Evolutionary conservation across 2,888 invertebrate species (phyloP), one percentile per base, ranked within the genome.

Genomic region (Himalopsyche kuldschensis): DNA sequence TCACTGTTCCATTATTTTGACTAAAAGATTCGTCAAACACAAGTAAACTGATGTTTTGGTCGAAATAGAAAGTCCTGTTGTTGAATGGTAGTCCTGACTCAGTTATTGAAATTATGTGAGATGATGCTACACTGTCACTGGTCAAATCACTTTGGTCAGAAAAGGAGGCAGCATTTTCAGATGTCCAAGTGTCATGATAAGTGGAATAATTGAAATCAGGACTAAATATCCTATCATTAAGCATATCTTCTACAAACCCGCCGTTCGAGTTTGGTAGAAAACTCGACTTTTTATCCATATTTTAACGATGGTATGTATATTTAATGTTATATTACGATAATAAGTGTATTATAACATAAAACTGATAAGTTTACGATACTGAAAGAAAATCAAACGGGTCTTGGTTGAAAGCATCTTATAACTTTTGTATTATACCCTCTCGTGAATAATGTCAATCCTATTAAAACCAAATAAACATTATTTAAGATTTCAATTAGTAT

Each of bases 171-270:
- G 78, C 55, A 47, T 81, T 78, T 27, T 85, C 86, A 6, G 79
- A 47, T 4, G 76, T 78, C 82, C 83, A 84, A 2, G 76, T 63
- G 4, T 83, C 84, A n/a, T 83, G 82, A n/a, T 46, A 17, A n/a
- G 76, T 69, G 17, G 82, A 81, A 20, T 82, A 55, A 75, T 86
- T 86, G 31, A 30, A 69, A 11, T 82, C 82, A n/a, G 63, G 84
- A 35, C 63, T 82, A 79, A 81, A 86, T 3, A 85, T 84, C 30
- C 86, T 84, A 32, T 86, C 86, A 79, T 81, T 85, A n/a, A 86
- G 30, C 75, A 86, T 81, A 55, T 86, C 86, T 10, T 85, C 81
- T 17, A 86, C 86, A 75, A 86, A 86, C 8, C 86, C 86, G 4
- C 86, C 86, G 76, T 85, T 80, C 4, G 86, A 81, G 35, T 69